Evolutionary conservation across 2,888 invertebrate genomes (phyloP), one percentile per base, ranked within the genome.

Genomic region (Drosophila rellima): DNA sequence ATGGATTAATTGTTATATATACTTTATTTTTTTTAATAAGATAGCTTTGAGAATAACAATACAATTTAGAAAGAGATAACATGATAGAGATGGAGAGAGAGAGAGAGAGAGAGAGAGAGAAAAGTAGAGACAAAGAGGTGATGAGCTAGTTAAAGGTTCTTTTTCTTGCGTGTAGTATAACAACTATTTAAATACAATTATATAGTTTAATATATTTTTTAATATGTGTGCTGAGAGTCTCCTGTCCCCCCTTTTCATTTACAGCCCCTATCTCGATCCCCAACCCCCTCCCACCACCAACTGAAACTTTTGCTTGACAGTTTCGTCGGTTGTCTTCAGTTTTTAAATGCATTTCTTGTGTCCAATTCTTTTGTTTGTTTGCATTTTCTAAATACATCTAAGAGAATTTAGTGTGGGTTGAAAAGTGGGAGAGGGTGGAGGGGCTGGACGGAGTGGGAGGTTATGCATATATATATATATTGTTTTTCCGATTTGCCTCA

Each of bases 1-100:
- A 42, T 54, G 31, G 67, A 85, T 81, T 81, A 81, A 61, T 66
- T 68, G 77, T 76, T 48, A 70, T 68, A 67, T 65, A 51, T 78
- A 64, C 79, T 79, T 79, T 50, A 44, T 59, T 47, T 45, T 56
- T 47, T 57, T 39, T 13, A 59, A 82, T 72, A 72, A 59, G 52
- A 57, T 66, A 60, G 33, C 57, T 47, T 67, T 78, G 66, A 66
- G 59, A 79, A 68, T 67, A 74, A 70, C 59, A 70, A 62, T 68
- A 63, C 48, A 47, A 50, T 72, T 68, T 73, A 69, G 80, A 69
- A 62, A 54, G 67, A 70, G 73, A 63, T 69, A 69, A 75, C 69
- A 75, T 74, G 39, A 35, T 56, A 37, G 20, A 23, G 13, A 6
- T n/a, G n/a, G n/a, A n/a, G n/a, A n/a, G n/a, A n/a, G n/a, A 17